Evolutionary conservation across 2,888 invertebrate species (phyloP).

Genomic region (Biston betularia): DNA sequence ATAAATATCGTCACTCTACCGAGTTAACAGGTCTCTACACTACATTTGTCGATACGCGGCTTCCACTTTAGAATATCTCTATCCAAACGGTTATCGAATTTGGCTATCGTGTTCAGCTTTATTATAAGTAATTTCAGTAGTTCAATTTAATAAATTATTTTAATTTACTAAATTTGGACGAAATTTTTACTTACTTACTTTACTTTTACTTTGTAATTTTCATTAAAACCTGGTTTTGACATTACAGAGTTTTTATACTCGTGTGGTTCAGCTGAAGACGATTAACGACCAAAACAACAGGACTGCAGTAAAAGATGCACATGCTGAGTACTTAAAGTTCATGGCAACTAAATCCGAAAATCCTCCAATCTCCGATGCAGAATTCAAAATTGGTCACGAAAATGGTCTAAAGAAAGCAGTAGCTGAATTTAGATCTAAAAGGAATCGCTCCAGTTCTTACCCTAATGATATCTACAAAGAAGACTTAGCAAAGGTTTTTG

Average conservation of each 20-base stretch:
- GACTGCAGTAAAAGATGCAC: conserved; percentile 17
- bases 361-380: conserved; percentile 21
- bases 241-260: conserved; percentile 9
- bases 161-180: not conserved
- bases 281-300: conserved; percentile 27
- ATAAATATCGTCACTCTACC: no score
- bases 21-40: no score
- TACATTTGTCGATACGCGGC: no score
- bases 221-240: not conserved
- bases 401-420: conserved; percentile 11
- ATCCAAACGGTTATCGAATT: no score
- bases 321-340: conserved; percentile 13
- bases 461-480: conserved; percentile 23
- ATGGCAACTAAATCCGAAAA: conserved; percentile 22
- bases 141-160: no score
- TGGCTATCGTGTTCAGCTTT: no score
- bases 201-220: not conserved
- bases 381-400: conserved; percentile 11
- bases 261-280: conserved; percentile 13
- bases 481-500: conserved; percentile 24
- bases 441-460: conserved; percentile 10
- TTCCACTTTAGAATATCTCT: no score
- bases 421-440: conserved; percentile 8
- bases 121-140: no score
- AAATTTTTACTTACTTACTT: not conserved